Conservation (phyloP, 2,797 vertebrate genomes). For the Ctenopoma multispine region DNA sequence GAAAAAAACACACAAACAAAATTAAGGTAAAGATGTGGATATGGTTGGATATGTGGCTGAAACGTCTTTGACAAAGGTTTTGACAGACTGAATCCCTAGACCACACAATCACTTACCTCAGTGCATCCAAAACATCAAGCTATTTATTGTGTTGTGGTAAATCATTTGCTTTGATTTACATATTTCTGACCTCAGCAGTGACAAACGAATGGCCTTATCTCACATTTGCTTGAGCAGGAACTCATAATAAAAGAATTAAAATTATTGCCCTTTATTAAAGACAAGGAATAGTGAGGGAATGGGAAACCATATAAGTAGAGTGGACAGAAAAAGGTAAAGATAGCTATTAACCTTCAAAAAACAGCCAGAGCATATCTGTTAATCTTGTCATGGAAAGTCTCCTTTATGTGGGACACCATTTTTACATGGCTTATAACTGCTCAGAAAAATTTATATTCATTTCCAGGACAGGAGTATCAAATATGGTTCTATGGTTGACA, state of each 20-base stretch:
- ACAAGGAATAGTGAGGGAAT: constrained; percentile 2
- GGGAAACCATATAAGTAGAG: constrained; percentile 26
- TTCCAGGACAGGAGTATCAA: constrained; percentile 24
- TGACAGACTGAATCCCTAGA: constrained; percentile 88
- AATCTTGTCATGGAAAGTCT: constrained; percentile 22
- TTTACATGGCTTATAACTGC: constrained; percentile 11
- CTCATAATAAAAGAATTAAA: constrained; percentile 19
- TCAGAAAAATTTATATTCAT: constrained; percentile 2
- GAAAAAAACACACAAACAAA: neutral
- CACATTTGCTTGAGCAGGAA: constrained; percentile 76
- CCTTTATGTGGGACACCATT: neutral
- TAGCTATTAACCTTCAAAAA: constrained; percentile 15
- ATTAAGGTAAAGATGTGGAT: neutral
- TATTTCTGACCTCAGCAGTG: constrained; percentile 83
- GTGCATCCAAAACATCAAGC: constrained; percentile 79
- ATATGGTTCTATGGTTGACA: neutral
- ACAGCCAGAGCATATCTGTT: constrained; percentile 12
- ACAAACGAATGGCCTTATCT: constrained; percentile 69
- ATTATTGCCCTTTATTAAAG: constrained; percentile 8
- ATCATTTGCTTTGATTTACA: constrained; percentile 79
- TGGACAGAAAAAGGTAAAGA: constrained; percentile 15
- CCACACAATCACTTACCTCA: constrained; percentile 94
- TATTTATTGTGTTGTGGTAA: constrained; percentile 64
- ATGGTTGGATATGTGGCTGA: no score
- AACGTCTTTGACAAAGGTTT: constrained; percentile 34